Conservation (phyloP, 2,797 vertebrate genomes). For the Thripadectes ignobilis region DNA sequence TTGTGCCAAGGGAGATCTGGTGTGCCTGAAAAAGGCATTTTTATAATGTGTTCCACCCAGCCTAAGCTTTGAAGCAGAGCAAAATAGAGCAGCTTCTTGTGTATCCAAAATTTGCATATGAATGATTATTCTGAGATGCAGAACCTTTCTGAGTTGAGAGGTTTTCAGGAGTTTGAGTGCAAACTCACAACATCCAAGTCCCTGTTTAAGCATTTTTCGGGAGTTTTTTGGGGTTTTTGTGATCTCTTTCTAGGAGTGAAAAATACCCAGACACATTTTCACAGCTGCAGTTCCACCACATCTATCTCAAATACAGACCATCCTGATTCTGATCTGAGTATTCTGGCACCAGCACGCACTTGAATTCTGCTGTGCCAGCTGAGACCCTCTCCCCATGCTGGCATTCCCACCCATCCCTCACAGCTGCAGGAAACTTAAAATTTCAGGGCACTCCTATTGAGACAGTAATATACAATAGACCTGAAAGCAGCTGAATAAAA, state of each 20-base stretch:
- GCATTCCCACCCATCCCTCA: neutral
- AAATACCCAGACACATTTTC: neutral
- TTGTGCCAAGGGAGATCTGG: neutral
- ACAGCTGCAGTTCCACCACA: neutral
- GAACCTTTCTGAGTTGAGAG: neutral
- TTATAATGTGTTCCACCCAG: neutral
- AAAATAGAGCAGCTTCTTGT: neutral
- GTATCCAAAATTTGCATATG: neutral
- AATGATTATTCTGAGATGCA: neutral
- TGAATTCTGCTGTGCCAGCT: neutral
- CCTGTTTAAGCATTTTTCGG: neutral
- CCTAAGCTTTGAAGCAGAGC: neutral
- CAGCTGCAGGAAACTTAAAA: neutral
- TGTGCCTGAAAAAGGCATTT: neutral
- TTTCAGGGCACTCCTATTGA: neutral
- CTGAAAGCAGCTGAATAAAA: neutral
- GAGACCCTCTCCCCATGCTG: neutral
- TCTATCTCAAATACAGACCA: neutral
- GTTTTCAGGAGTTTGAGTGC: neutral
- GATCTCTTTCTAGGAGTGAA: neutral
- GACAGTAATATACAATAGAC: neutral
- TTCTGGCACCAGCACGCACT: neutral
- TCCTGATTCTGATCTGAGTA: neutral
- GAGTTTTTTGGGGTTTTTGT: neutral
- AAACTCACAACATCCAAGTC: neutral